Evolutionary conservation across 2,113 vertebrate genomes (phyloP), one percentile per base, ranked within the genome.

Genomic region (Pygoscelis adeliae): DNA sequence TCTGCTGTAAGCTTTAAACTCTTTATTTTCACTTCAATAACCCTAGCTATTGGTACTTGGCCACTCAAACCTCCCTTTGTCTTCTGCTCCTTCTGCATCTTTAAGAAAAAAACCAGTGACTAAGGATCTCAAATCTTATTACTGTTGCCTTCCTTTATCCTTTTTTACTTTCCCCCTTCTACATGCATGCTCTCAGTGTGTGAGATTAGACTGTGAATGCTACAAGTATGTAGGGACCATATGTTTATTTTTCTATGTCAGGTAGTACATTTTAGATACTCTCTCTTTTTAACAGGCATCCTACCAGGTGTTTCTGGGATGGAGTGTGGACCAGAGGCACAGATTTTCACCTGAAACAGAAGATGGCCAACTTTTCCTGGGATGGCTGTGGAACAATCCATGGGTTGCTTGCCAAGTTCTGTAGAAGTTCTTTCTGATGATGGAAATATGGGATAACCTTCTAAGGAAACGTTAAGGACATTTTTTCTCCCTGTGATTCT

Each of bases 321-420:
- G 23, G 26, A 20, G 10, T 20, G 12, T 63, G 49, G 55, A 34
- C 21, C 25, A 46, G n/a, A 74, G 38, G 47, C 32, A 70, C 6
- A 44, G 61, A 44, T 21, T 72, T 79, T 71, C 40, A 65, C 7
- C 49, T 83, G 55, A 77, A 86, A 66, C 1, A 56, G 36, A 61
- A 58, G 46, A 49, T 11, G 17, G 32, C 5, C 4, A 81, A 3
- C 13, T 78, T 74, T 62, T 81, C 58, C 16, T 62, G 17, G 23
- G 12, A 26, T 44, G 17, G 19, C 17, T 74, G 36, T 50, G 32
- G 11, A 74, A 40, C 21, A 17, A 30, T 42, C 27, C 0, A 0
- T 40, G 15, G 6, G 8, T 34, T 49, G 2, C 9, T 47, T 1
- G 5, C 8, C 30, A 76, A 36, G 16, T 44, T 52, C 44, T 46